Conservation (phyloP, 2,888 invertebrate species). For the Drosophila algonquin region DNA sequence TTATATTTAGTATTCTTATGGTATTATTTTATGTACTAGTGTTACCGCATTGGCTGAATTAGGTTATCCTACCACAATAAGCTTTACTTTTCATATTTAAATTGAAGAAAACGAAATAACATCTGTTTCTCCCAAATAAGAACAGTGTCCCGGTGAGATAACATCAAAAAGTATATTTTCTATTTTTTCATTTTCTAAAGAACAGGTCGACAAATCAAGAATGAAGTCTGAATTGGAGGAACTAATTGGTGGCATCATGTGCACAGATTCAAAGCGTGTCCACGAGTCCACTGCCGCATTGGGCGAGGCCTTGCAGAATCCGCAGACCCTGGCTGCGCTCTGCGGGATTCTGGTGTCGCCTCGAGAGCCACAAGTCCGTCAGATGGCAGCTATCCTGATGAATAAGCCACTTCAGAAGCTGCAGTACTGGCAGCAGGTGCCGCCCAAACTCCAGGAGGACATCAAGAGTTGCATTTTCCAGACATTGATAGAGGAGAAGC, state of each 20-base stretch:
- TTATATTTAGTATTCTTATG: too few species aligned
- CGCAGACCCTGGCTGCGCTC: conserved; percentile 87
- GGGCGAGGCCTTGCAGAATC: conserved; percentile 88
- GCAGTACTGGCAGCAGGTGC: conserved; percentile 88
- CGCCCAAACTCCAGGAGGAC: conserved; percentile 85
- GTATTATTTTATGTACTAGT: too few species aligned
- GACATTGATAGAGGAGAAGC: conserved; percentile 87
- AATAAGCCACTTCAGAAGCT: conserved; percentile 87
- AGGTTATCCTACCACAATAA: too few species aligned
- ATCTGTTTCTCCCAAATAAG: too few species aligned
- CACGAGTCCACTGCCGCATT: conserved; percentile 88
- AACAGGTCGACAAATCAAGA: neutral
- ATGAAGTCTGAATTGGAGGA: conserved; percentile 85
- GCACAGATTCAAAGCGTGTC: conserved; percentile 86
- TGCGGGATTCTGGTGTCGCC: conserved; percentile 88
- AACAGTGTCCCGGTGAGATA: too few species aligned
- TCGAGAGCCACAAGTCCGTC: conserved; percentile 87
- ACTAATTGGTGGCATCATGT: conserved; percentile 86
- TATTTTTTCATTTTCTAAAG: too few species aligned
- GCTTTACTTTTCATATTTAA: too few species aligned
- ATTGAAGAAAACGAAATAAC: too few species aligned
- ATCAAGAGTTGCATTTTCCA: conserved; percentile 87
- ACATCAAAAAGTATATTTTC: too few species aligned
- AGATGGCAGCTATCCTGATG: conserved; percentile 90
- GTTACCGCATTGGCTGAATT: too few species aligned